Conservation (phyloP, 92 coral and sea anemone genomes). For the Umimayanthus kanabou region DNA sequence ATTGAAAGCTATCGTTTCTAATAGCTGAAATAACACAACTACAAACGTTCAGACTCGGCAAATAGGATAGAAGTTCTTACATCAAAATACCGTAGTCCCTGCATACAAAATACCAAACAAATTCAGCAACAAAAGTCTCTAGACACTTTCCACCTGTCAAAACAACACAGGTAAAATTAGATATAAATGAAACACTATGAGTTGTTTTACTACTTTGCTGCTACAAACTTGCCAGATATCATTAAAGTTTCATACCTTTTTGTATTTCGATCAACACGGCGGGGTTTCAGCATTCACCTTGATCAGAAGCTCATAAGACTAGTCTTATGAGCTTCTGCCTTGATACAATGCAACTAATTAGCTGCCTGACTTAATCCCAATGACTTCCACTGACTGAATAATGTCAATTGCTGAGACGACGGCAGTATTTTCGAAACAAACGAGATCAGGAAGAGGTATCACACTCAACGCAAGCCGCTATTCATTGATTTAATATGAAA, state of each 20-base stretch:
- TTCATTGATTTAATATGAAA: neutral
- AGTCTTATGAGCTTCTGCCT: no score
- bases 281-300: neutral
- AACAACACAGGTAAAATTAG: neutral
- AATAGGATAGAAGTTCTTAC: neutral
- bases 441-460: neutral
- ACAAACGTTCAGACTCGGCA: neutral
- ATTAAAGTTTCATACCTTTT: conserved; percentile 13
- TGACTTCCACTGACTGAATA: neutral
- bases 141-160: conserved; percentile 7
- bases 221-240: neutral
- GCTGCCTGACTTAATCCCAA: no score
- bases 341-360: neutral
- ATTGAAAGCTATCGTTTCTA: no score
- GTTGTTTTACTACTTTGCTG: neutral
- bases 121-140: neutral
- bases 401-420: no score
- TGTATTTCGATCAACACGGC: neutral
- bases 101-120: neutral
- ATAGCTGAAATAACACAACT: no score
- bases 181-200: neutral
- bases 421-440: neutral
- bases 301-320: no score
- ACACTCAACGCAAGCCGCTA: neutral
- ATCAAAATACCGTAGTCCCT: neutral